A percentile compares a stretch with the other conserved stretches of the same genome.
These are phyloP conservation scores for Eupithecia inturbata DNA, from an alignment of 2,888 invertebrate genomes.

Conservation along the genomic window DNA sequence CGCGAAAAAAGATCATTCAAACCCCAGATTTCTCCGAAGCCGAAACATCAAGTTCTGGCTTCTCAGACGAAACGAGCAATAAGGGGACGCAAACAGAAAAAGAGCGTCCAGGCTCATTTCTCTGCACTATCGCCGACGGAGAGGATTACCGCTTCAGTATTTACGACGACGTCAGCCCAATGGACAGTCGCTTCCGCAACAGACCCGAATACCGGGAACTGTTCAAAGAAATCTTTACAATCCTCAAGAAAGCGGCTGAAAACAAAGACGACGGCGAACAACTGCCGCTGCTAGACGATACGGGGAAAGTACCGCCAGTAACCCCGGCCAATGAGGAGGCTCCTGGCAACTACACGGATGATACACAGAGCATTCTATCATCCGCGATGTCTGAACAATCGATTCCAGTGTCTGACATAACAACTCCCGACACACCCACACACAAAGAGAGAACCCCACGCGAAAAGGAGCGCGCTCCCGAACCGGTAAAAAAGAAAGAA, in stretches of 20 bases:
- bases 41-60: constrained; percentile 93
- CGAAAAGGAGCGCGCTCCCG: constrained; percentile 57
- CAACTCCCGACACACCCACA: constrained; percentile 80
- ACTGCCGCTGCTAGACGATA: constrained; percentile 88
- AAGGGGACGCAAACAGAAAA: constrained; percentile 93
- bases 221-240: constrained; percentile 93
- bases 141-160: constrained; percentile 94
- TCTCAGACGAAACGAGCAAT: constrained; percentile 92
- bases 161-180: constrained; percentile 90
- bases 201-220: constrained; percentile 91
- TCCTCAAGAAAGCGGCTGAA: constrained; percentile 92
- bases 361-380: constrained; percentile 89
- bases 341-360: constrained; percentile 87
- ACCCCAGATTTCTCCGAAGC: constrained; percentile 94
- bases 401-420: constrained; percentile 87
- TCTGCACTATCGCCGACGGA: constrained; percentile 93
- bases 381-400: constrained; percentile 90
- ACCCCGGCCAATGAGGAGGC: constrained; percentile 87
- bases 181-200: constrained; percentile 92
- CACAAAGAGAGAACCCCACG: constrained; percentile 73
- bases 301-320: constrained; percentile 87
- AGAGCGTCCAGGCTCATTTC: constrained; percentile 90
- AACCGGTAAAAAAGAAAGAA: constrained; percentile 66
- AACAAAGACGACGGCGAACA: constrained; percentile 92
- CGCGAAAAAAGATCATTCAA: constrained; percentile 85